These are phyloP conservation scores for Drosophila paracracens DNA, from an alignment of 2,888 invertebrate genomes.

Conservation along the genomic window DNA sequence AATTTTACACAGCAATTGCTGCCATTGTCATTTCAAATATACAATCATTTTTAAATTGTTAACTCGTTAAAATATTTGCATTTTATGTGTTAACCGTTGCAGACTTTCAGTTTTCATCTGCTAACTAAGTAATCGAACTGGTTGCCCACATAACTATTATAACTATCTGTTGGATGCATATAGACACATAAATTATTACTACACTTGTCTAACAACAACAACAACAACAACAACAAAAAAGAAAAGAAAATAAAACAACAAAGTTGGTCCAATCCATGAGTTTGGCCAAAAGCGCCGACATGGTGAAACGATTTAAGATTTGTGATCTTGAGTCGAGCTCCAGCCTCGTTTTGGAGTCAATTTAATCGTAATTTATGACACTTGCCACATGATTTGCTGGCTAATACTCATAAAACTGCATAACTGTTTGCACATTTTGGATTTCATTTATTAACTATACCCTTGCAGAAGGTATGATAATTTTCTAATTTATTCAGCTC, in stretches of 20 bases:
- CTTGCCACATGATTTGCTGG: conserved; percentile 62
- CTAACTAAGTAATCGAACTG: conserved; percentile 24
- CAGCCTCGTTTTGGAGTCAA: conserved; percentile 31
- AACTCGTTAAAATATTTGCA: not conserved
- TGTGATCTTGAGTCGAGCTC: conserved; percentile 32
- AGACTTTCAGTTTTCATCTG: conserved; percentile 39
- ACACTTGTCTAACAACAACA: conserved; percentile 39
- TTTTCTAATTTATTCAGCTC: not conserved
- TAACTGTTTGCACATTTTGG: conserved; percentile 5
- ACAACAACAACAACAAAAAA: not conserved
- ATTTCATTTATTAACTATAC: not conserved
- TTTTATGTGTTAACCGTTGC: not conserved
- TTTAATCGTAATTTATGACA: conserved; percentile 67
- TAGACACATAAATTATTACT: conserved; percentile 55
- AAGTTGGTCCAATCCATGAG: conserved; percentile 11
- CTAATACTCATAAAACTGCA: conserved; percentile 43
- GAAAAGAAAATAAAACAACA: not conserved
- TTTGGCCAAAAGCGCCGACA: conserved; percentile 52
- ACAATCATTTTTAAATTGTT: conserved; percentile 1
- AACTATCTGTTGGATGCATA: conserved; percentile 11
- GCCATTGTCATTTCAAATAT: not conserved
- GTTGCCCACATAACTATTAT: conserved; percentile 20
- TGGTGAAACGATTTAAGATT: conserved; percentile 46
- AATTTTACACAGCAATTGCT: conserved; percentile 9
- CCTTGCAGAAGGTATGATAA: not conserved